Evolutionary conservation across 2,113 vertebrate genomes (phyloP), one percentile per base, ranked within the genome.

Genomic region (Hassar affinis): DNA sequence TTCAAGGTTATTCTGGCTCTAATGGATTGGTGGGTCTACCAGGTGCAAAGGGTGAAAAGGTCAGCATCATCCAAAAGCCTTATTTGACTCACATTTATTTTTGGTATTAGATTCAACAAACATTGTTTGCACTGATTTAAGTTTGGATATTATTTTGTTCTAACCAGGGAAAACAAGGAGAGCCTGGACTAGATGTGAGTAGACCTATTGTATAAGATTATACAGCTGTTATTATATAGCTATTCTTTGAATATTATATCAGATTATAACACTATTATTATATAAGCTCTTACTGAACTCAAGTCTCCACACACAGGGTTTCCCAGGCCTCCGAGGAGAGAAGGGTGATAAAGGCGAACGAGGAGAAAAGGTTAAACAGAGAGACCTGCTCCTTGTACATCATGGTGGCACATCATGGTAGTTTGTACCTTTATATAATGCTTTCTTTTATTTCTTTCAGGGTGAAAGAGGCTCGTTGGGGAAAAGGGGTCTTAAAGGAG

Each of bases 141-240:
- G 59, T 25, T n/a, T 62, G 30, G 10, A 22, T 57, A 14, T 69
- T 57, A 20, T 27, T 35, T 79, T 82, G 27, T 91, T 84, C 88
- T 87, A 25, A 35, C 90, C n/a, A 99, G 97, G 97, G 97, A 81
- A 96, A 94, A 91, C 92, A 93, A 0, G 97, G 97, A 9, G 97
- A 98, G 89, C 95, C 96, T 68, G 97, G 97, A 93, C 86, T 98
- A 81, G 97, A 99, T 87, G 97, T 98, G 90, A 98, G 97, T 97
- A 91, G 86, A 2, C 17, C 25, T 54, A n/a, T n/a, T 62, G n/a
- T 33, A 38, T 9, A 61, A 1, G 25, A 18, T 81, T 27, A 80
- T n/a, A 25, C 17, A 12, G 49, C 22, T n/a, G n/a, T n/a, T n/a
- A n/a, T 38, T 38, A 35, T 18, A 7, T 14, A 42, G 25, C 18